Base-by-base conservation (phyloP, 2,888 invertebrate genomes). In the Strigamia crassipes region DNA sequence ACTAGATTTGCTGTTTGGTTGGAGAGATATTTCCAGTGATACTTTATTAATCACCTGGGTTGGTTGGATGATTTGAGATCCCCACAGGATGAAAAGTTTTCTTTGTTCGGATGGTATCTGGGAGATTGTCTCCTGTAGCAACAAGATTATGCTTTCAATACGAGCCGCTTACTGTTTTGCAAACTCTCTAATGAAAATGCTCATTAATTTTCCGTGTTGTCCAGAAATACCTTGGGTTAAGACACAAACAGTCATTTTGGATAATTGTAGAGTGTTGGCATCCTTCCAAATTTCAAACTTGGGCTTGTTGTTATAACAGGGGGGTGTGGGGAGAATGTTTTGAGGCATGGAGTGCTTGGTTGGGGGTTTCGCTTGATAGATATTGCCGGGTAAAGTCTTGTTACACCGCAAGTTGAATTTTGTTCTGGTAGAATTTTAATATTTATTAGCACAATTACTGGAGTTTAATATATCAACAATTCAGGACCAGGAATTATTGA, bases 121-220 rank as follows among this genome's bases (percentile, higher is more conserved):
- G 56, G 56, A 56, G 56, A 56, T 56, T 21, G 56, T 56, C 56
- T 56, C 56, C 18, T 56, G 18, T 18, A 56, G 56, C 56, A 56
- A 56, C 56, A 56, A 56, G 56, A 56, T 56, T 56, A 56, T 56
- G 56, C 18, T 56, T 56, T 56, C 56, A 56, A 56, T 15, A 18
- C 56, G 56, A 56, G 56, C n/a, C 18, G 56, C 56, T 56, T 56
- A 18, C 56, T 56, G 56, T 56, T 56, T 56, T 56, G 56, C 9
- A 21, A 56, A 56, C n/a, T 56, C 56, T 56, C 56, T 56, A 56
- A 56, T 56, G 56, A 56, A 56, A 56, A 56, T 18, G 56, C 56
- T 56, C 56, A 56, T 56, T 56, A 56, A 56, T 56, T 56, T 56
- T 56, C 56, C 18, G n/a, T 56, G 56, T 18, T 56, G 56, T 56